Base-by-base conservation (phyloP, 2,888 invertebrate genomes). In the Mythimna albipuncta region DNA sequence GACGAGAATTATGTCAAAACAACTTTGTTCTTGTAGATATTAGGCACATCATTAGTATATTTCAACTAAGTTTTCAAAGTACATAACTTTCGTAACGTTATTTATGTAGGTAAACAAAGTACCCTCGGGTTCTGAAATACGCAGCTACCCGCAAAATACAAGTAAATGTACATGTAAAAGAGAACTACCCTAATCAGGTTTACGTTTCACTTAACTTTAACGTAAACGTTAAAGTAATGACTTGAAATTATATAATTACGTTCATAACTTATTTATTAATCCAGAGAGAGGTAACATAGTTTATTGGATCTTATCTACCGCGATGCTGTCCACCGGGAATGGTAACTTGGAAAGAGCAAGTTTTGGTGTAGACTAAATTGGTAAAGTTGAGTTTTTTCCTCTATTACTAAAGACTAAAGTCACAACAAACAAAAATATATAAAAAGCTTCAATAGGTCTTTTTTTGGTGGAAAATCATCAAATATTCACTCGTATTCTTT, bases 1-100 rank as follows among this genome's bases (percentile, higher is more conserved):
- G 62, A 82, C 55, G 57, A 66, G 75, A 83, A 79, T 77, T 35
- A 74, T 68, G 71, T 83, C 73, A 85, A 57, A 79, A 77, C 59
- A 79, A 77, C 66, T 83, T 72, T 67, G 80, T 79, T 74, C 75
- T 75, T 74, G 73, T 79, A 71, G 62, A 74, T 77, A 65, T 77
- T 47, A 47, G 47, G 16, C 79, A 77, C 64, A 64, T 79, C 77
- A 82, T 86, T 86, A 84, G 85, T 82, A 81, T 73, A 82, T 85
- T 85, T 79, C 76, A 78, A 85, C 81, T 75, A 80, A 86, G 79
- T 84, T 85, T 71, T 41, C 66, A 65, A 80, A 83, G 77, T 70
- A 85, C 76, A 76, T 76, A 83, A 87, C 87, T 87, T 81, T 67
- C 44, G 64, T 83, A 86, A 83, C 76, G 80, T 83, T 86, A 79